Conservation (phyloP, 2,113 vertebrate species). For the Sterna hirundo region DNA sequence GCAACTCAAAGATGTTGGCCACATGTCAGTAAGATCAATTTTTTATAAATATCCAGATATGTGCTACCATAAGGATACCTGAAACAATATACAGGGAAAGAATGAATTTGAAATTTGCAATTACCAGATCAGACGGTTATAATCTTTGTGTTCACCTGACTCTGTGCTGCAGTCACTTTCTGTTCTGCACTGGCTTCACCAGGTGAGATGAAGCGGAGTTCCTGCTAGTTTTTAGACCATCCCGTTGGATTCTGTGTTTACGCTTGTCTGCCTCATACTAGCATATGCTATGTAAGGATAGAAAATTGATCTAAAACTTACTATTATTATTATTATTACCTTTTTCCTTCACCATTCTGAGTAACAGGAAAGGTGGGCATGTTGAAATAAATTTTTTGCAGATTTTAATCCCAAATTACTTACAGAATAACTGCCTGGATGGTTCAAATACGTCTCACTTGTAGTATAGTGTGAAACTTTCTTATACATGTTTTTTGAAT, state of each 20-base stretch:
- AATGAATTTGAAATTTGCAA: not conserved
- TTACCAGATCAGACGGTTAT: not conserved
- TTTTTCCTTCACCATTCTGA: not conserved
- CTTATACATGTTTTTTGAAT: not conserved
- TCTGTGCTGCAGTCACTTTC: not conserved
- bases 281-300: not conserved
- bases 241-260: not conserved
- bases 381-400: not conserved
- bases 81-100: not conserved
- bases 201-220: not conserved
- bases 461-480: not conserved
- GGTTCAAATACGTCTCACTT: not conserved
- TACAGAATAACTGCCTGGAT: not conserved
- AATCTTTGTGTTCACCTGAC: not conserved
- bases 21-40: not conserved
- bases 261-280: not conserved
- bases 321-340: not conserved
- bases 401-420: not conserved
- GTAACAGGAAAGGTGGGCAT: not conserved
- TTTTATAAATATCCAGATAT: not conserved
- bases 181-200: not conserved
- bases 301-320: not conserved
- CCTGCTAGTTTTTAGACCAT: not conserved
- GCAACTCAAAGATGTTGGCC: not conserved
- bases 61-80: not conserved